phyloP scores from a whole-genome alignment of 2,113 vertebrate genomes.

The Puma concolor region DNA sequence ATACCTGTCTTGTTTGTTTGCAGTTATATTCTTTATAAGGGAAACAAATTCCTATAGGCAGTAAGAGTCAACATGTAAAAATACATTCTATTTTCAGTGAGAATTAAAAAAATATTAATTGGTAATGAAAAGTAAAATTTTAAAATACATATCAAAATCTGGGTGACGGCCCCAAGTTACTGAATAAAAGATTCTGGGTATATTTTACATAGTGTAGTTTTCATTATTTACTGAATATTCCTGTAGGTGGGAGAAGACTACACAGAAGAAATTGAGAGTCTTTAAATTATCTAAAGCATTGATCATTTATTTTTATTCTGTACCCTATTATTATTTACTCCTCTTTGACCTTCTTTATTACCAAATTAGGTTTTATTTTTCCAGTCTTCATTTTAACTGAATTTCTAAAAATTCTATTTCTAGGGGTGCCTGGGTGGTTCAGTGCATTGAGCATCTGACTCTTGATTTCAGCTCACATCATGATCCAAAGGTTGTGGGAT shows the following conservation, averaged over 20 bases:
- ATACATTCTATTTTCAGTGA: background rate
- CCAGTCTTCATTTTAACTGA: slow-evolving; percentile 1
- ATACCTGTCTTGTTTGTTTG: background rate
- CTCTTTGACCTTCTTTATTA: background rate
- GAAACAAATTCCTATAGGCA: background rate
- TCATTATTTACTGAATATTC: background rate
- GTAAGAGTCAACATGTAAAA: background rate
- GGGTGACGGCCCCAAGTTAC: background rate
- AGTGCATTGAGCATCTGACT: too few species aligned
- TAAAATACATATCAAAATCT: background rate
- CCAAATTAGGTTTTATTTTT: background rate
- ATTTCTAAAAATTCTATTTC: slow-evolving; percentile 30
- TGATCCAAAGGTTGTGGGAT: too few species aligned
- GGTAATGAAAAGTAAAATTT: slow-evolving; percentile 16
- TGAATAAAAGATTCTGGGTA: background rate
- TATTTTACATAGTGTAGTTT: background rate
- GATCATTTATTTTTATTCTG: background rate
- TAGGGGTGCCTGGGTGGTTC: background rate
- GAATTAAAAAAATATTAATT: background rate
- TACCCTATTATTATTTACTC: background rate
- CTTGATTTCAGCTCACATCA: too few species aligned
- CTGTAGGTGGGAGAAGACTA: background rate
- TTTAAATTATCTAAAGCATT: slow-evolving; percentile 7
- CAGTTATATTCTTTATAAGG: slow-evolving; percentile 9
- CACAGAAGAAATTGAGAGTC: background rate